These are phyloP conservation scores for Automeris io DNA, from an alignment of 2,888 invertebrate genomes.

Conservation along the genomic window DNA sequence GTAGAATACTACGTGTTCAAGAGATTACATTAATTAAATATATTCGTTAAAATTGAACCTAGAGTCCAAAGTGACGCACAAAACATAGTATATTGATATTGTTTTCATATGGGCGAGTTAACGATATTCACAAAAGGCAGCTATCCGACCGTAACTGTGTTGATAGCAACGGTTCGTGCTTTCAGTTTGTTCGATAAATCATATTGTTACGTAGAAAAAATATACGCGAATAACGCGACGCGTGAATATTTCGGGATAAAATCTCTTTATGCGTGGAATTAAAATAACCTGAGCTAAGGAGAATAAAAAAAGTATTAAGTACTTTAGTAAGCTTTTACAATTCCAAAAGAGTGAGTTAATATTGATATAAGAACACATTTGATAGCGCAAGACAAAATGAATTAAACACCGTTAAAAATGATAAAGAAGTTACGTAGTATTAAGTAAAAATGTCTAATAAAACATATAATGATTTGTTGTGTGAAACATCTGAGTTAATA, in stretches of 20 bases:
- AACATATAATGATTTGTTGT: constrained; percentile 84
- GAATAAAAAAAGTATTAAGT: too few species aligned
- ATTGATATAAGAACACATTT: too few species aligned
- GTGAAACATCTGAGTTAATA: constrained; percentile 69
- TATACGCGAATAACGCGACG: neutral
- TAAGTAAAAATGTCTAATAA: constrained; percentile 81
- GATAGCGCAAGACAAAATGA: neutral
- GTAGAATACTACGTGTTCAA: too few species aligned
- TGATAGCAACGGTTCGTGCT: constrained; percentile 41
- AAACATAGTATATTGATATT: neutral
- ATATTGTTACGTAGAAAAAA: constrained; percentile 3
- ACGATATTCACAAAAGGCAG: constrained; percentile 27
- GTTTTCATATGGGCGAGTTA: constrained; percentile 4
- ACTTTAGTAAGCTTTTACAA: too few species aligned
- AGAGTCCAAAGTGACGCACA: too few species aligned
- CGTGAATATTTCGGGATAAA: neutral
- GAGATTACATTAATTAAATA: too few species aligned
- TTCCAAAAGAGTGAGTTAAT: too few species aligned
- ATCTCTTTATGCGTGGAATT: neutral
- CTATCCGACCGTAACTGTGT: constrained; percentile 50
- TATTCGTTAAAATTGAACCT: too few species aligned
- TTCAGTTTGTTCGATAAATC: constrained; percentile 45
- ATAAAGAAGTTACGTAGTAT: neutral
- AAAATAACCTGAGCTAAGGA: too few species aligned
- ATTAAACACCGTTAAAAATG: neutral